Evolutionary conservation across 2,113 vertebrate genomes (phyloP), one percentile per base, ranked within the genome.

Genomic region (Xerus inauris): DNA sequence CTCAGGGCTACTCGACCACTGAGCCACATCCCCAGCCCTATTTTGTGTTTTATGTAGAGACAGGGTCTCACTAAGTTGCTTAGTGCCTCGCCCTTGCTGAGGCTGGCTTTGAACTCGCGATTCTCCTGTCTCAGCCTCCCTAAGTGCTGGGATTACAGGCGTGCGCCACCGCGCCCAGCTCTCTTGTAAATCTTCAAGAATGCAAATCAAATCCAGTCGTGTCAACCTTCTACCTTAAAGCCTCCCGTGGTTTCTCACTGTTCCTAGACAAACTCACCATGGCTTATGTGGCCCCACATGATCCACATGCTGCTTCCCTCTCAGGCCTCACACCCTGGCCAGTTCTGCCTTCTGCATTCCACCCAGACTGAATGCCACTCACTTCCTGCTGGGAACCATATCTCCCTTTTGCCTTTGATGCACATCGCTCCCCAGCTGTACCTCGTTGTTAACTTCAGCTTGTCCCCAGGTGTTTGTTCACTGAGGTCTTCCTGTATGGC

Each of bases 161-260:
- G n/a, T n/a, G n/a, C n/a, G n/a, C n/a, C n/a, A n/a, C n/a, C n/a
- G n/a, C n/a, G n/a, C n/a, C n/a, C n/a, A n/a, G n/a, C 8, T 57
- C 28, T 86, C 73, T 45, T 13, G 20, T 26, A 13, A 87, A 49
- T 62, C 62, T 47, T 92, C 75, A 73, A 79, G 79, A 87, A 47
- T 28, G 81, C 49, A 91, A 40, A 93, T 64, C 47, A 91, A 40
- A 93, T 64, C 47, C n/a, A n/a, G 16, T 51, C 19, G 49, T 0
- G 1, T 11, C 17, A 28, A 19, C n/a, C 35, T 57, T 42, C 87
- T 45, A 24, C 14, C 17, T 87, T 45, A 83, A 72, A 49, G 45
- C 64, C 38, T 79, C 32, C 22, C 3, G 0, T 1, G n/a, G 6
- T 67, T 73, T 64, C 54, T 20, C 38, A 1, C 3, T 17, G 62